Evolutionary conservation across 1,140 invertebrate genomes (phyloP), one percentile per base, ranked within the genome.

Genomic region (Conus betulinus): DNA sequence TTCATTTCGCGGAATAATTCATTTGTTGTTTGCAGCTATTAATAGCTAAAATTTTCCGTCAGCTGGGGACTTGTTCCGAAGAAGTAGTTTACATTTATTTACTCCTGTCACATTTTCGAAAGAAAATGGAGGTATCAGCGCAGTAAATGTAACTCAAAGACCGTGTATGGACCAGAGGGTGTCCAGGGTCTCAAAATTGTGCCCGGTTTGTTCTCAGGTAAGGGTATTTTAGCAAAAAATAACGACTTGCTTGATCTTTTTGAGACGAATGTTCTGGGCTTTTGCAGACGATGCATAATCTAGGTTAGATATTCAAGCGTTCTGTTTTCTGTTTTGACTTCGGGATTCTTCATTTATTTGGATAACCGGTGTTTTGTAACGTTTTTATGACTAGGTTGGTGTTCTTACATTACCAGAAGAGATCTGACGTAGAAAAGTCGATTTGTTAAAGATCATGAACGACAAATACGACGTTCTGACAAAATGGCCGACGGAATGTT

Each of bases 141-240:
- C 91, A 91, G 88, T 91, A 90, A 90, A 92, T 92, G 91, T 92
- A 91, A 91, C 79, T 23, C 82, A 89, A 63, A 87, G 78, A 91
- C 88, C 88, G 88, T 90, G 85, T 85, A 89, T 89, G 92, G 91
- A 91, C 90, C 92, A 92, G 90, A 89, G 91, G 84, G 88, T 71
- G 88, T 89, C 88, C 76, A 85, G 84, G 78, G 76, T 89, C 84
- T 86, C 88, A 85, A 74, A 89, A 89, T 79, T 89, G 88, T 89
- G 84, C 88, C 88, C 83, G 76, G 74, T 52, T 84, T 53, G 63
- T 87, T 87, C 85, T 87, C 71, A 87, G 85, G 85, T 87, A 78
- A 87, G 85, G 23, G 52, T 52, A 52, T 27, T 27, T 63, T 55
- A 23, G 23, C 20, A 20, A 20, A 63, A 71, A 71, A 71, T 71